Base-by-base conservation (phyloP, 2,797 vertebrate genomes). In the Galago senegalensis region DNA sequence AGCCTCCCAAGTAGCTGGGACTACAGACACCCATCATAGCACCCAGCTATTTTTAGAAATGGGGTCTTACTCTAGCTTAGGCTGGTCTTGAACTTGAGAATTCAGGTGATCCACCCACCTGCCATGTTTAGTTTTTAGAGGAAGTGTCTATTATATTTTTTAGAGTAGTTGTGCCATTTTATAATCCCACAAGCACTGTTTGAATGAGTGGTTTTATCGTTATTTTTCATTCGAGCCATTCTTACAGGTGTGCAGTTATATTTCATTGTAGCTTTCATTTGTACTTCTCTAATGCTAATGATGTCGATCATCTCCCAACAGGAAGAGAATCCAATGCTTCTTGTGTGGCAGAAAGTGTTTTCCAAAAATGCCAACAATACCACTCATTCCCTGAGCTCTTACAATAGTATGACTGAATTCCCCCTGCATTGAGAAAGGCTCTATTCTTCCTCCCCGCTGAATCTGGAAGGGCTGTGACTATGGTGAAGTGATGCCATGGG, bases 211-310 rank as follows among this genome's bases (percentile, higher is more conserved):
- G 25, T 12, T 0, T 20, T 79, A 13, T 46, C 1, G 20, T 3
- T 90, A 3, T 61, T 88, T 69, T 85, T 80, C 56, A 53, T 72
- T 72, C 27, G 43, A 83, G n/a, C 4, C 65, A 31, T 77, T 83
- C 79, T 40, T 17, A 49, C 5, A 65, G 29, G 18, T 77, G 4
- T 53, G 49, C 16, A 53, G 49, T 53, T 53, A 53, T 53, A 16
- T 53, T 53, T 53, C 49, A 53, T 53, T 72, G 6, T 27, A 34
- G 25, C 65, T 83, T 89, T 40, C 69, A n/a, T 56, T n/a, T 73
- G 12, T 14, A 75, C 37, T 94, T 96, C 40, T 94, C n/a, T 80
- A 73, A 61, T 58, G 63, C 14, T 43, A 92, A 83, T 61, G 83
- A 34, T 29, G 31, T 31, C 56, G 40, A 75, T 70, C 29, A 63